Evolutionary conservation across 2,797 vertebrate genomes (phyloP).

Genomic region (Pyrocephalus nanus): DNA sequence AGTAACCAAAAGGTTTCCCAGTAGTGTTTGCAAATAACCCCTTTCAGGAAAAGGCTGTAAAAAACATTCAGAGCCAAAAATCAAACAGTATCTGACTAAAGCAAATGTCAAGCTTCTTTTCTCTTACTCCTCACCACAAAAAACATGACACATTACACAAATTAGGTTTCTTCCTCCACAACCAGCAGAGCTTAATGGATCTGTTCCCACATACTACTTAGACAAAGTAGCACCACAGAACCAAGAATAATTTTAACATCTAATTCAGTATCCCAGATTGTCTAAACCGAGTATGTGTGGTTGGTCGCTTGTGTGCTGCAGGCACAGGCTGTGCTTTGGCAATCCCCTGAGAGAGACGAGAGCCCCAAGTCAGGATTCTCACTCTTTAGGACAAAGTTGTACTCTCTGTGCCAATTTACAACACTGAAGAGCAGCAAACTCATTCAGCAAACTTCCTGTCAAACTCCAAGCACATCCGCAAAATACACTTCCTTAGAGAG

Average conservation of each 20-base stretch:
- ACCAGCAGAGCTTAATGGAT: not conserved
- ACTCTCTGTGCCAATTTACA: not conserved
- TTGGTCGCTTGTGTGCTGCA: not conserved
- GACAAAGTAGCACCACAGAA: not conserved
- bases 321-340: not conserved
- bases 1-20: not conserved
- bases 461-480: not conserved
- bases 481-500: not conserved
- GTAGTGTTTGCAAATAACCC: not conserved
- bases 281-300: fast-evolving
- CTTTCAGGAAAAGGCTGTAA: not conserved
- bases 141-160: not conserved
- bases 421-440: not conserved
- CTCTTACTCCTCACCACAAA: not conserved
- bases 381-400: not conserved
- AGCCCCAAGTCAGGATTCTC: not conserved
- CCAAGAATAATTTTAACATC: not conserved
- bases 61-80: not conserved
- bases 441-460: slow-evolving; percentile 23
- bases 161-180: not conserved
- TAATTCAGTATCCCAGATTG: not conserved
- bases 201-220: not conserved
- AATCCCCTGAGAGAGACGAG: not conserved
- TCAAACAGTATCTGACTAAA: not conserved
- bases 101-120: not conserved